phyloP scores from a whole-genome alignment of 2,888 invertebrate species.

The Cheilosia scutellata region DNA sequence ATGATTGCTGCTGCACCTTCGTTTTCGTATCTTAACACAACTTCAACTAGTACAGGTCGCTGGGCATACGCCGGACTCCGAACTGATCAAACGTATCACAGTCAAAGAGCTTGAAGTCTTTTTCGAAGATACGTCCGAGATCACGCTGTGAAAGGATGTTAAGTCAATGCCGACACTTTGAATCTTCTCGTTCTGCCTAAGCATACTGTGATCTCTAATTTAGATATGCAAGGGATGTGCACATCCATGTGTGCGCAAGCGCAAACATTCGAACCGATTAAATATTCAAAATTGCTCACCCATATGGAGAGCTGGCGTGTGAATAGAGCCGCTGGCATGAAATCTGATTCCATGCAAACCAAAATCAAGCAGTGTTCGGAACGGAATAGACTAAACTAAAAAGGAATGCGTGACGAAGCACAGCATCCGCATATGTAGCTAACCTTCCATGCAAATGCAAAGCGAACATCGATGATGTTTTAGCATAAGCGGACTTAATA shows the following conservation, averaged over 20 bases:
- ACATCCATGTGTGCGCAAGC: constrained; percentile 50
- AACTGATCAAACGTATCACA: constrained; percentile 18
- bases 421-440: constrained; percentile 29
- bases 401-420: constrained; percentile 66
- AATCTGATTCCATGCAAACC: constrained; percentile 20
- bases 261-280: constrained; percentile 56
- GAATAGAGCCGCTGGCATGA: constrained; percentile 44
- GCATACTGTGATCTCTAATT: constrained; percentile 43
- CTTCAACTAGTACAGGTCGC: neutral
- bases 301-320: constrained; percentile 48
- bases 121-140: constrained; percentile 15
- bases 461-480: constrained; percentile 48
- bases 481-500: constrained; percentile 54
- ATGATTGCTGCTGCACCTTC: neutral
- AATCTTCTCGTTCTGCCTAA: neutral
- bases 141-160: constrained; percentile 52
- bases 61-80: neutral
- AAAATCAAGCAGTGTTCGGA: neutral
- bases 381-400: constrained; percentile 44
- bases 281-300: constrained; percentile 55
- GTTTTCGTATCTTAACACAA: no score
- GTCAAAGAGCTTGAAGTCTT: constrained; percentile 29
- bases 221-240: constrained; percentile 67
- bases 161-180: constrained; percentile 47
- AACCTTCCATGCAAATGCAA: constrained; percentile 58